These are phyloP conservation scores for Eurystomus glaucurus DNA, from an alignment of 2,797 vertebrate genomes.

Conservation along the genomic window DNA sequence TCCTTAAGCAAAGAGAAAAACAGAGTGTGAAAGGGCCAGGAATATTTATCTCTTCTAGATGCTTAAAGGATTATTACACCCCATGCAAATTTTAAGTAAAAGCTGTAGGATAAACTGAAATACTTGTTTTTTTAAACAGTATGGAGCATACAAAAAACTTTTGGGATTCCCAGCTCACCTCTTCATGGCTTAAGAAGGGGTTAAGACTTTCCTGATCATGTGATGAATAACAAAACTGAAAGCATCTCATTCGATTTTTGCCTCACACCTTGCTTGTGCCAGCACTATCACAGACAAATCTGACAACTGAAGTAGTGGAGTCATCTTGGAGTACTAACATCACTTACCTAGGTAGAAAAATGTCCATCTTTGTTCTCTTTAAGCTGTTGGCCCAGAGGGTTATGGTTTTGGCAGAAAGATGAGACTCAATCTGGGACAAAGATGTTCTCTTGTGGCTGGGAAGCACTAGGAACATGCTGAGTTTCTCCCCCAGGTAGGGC, in stretches of 20 bases:
- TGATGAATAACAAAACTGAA: neutral
- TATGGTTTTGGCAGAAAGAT: conserved; percentile 86
- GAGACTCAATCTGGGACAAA: conserved; percentile 85
- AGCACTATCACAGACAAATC: neutral
- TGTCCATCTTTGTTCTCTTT: conserved; percentile 89
- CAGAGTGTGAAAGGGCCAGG: neutral
- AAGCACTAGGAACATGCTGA: conserved; percentile 89
- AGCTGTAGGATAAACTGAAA: neutral
- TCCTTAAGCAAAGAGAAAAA: neutral
- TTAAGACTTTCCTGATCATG: neutral
- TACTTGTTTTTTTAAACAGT: neutral
- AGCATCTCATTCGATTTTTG: neutral
- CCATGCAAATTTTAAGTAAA: neutral
- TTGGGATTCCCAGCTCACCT: neutral
- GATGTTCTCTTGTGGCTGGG: conserved; percentile 85
- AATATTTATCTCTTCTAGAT: neutral
- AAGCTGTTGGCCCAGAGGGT: conserved; percentile 86
- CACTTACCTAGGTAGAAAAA: conserved; percentile 91
- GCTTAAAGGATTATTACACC: neutral
- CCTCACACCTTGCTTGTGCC: neutral
- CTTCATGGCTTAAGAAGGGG: neutral
- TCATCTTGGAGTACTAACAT: neutral
- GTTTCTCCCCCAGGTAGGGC: conserved; percentile 85
- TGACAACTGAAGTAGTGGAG: neutral
- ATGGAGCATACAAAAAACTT: neutral